phyloP scores from a whole-genome alignment of 1,140 invertebrate genomes.

The Leptinotarsa lineolata region DNA sequence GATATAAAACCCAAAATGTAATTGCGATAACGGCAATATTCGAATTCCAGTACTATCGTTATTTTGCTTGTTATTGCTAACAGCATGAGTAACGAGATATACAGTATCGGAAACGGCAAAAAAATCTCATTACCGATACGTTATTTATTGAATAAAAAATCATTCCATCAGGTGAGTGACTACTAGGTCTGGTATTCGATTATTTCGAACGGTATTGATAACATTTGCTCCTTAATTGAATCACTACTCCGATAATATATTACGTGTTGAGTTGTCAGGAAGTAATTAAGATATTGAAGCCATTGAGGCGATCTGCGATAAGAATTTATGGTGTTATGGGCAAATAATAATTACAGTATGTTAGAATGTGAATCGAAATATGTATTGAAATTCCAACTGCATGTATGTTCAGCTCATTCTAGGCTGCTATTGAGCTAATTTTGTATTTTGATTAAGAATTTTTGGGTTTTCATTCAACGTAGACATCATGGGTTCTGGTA shows the following conservation, averaged over 20 bases:
- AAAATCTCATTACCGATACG: background rate
- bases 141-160: background rate
- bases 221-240: background rate
- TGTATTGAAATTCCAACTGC: no score
- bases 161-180: background rate
- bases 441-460: no score
- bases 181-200: background rate
- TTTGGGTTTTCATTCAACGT: no score
- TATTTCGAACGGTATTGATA: background rate
- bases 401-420: no score
- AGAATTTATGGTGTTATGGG: no score
- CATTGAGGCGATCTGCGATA: no score
- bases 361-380: no score
- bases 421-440: no score
- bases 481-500: no score
- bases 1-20: background rate
- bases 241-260: background rate
- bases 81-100: slow-evolving; percentile 5
- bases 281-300: background rate
- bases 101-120: background rate
- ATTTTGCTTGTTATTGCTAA: slow-evolving; percentile 3
- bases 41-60: background rate
- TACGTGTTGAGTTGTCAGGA: background rate
- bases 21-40: background rate
- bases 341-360: no score